Conservation (phyloP, 2,113 vertebrate species). For the Rhegmatorhina hoffmannsi region DNA sequence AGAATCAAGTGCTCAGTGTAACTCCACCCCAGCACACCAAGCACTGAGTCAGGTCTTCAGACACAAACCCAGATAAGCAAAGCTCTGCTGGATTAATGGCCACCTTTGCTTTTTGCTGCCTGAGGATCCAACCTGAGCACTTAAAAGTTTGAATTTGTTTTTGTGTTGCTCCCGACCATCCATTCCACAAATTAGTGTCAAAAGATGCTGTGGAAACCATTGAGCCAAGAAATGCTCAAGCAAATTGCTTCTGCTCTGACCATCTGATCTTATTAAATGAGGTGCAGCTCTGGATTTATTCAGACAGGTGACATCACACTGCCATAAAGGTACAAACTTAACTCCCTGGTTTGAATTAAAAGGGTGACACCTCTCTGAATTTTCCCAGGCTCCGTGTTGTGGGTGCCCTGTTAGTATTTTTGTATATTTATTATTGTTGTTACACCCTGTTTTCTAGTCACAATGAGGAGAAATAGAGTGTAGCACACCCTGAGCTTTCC, state of each 20-base stretch:
- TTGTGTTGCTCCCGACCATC: conserved; percentile 25
- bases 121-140: not conserved
- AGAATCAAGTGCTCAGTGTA: not conserved
- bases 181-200: conserved; percentile 62
- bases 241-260: conserved; percentile 50
- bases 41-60: not conserved
- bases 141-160: conserved; percentile 62
- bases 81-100: not conserved
- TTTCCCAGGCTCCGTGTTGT: not conserved
- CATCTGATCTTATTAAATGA: conserved; percentile 45
- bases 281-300: not conserved
- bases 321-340: not conserved
- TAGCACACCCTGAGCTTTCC: not conserved
- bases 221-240: conserved; percentile 47
- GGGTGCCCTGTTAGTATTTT: not conserved
- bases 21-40: not conserved
- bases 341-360: not conserved
- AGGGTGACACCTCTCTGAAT: not conserved
- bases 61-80: not conserved
- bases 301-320: not conserved
- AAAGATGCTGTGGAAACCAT: conserved; percentile 36
- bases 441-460: not conserved
- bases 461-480: not conserved
- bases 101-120: not conserved
- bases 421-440: not conserved